Conservation (phyloP, 2,888 invertebrate genomes). For the Aporophyla nigra region DNA sequence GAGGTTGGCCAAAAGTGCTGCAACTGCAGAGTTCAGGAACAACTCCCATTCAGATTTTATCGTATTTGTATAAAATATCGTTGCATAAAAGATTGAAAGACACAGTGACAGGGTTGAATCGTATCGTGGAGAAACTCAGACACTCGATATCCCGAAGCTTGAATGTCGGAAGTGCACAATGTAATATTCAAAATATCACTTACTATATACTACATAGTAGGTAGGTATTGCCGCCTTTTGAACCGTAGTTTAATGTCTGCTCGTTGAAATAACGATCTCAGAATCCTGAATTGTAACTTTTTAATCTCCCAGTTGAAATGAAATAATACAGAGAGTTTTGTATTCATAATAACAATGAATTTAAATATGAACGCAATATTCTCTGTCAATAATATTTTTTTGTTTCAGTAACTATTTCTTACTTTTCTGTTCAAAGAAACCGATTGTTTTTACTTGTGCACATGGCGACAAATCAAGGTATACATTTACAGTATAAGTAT, state of each 20-base stretch:
- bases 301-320: neutral
- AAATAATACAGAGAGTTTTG: neutral
- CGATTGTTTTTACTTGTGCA: no score
- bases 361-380: neutral
- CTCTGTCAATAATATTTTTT: no score
- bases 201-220: neutral
- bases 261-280: neutral
- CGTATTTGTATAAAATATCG: constrained; percentile 26
- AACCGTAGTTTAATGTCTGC: neutral
- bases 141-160: constrained; percentile 18
- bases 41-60: constrained; percentile 20
- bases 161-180: constrained; percentile 19
- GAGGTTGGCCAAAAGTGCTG: constrained; percentile 3
- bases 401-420: neutral
- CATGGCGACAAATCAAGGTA: no score
- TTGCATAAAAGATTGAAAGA: constrained; percentile 49
- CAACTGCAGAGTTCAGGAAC: constrained; percentile 14
- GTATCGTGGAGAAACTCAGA: constrained; percentile 30
- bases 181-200: constrained; percentile 36
- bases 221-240: neutral
- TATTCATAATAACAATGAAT: neutral
- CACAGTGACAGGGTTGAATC: constrained; percentile 36
- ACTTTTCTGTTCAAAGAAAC: neutral
- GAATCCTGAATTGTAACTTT: constrained; percentile 1
- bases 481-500: no score